Conservation (phyloP, 2,888 invertebrate genomes). For the Agapostemon virescens region DNA sequence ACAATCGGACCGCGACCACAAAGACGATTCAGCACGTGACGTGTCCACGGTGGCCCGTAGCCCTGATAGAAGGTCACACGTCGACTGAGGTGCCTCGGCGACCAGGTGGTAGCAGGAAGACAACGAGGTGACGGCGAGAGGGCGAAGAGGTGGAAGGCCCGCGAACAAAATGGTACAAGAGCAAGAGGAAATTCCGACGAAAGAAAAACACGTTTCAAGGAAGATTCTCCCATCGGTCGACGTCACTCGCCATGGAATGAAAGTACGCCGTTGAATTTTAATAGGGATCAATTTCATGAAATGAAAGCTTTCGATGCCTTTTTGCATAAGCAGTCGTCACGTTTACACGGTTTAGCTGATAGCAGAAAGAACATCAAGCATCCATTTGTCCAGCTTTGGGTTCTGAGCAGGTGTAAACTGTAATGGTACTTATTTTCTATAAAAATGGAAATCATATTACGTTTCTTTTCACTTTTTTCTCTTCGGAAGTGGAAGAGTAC, state of each 20-base stretch:
- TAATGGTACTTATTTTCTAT: too few relatives aligned
- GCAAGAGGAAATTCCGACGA: constrained; percentile 47
- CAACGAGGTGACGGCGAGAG: constrained; percentile 44
- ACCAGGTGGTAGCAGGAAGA: constrained; percentile 60
- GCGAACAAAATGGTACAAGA: constrained; percentile 44
- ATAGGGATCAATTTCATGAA: constrained; percentile 13
- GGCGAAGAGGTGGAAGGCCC: constrained; percentile 56
- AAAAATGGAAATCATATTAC: too few relatives aligned
- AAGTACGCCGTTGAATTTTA: constrained; percentile 38
- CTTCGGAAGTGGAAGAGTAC: too few relatives aligned
- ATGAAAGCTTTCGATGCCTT: constrained; percentile 16
- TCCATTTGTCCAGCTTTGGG: too few relatives aligned
- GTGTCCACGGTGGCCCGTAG: constrained; percentile 48
- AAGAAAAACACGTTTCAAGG: constrained; percentile 18
- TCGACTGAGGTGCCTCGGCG: constrained; percentile 60
- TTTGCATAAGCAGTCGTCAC: background rate
- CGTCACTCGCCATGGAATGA: constrained; percentile 35
- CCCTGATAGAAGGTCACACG: constrained; percentile 61
- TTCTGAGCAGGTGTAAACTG: too few relatives aligned
- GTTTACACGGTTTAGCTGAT: background rate
- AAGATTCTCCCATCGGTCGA: constrained; percentile 35
- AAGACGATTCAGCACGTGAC: constrained; percentile 27
- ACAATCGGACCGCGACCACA: constrained; percentile 30
- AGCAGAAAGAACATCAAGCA: background rate
- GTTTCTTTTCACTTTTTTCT: too few relatives aligned